Conservation (phyloP, 2,888 invertebrate genomes). For the Troglohyphantes excavatus region DNA sequence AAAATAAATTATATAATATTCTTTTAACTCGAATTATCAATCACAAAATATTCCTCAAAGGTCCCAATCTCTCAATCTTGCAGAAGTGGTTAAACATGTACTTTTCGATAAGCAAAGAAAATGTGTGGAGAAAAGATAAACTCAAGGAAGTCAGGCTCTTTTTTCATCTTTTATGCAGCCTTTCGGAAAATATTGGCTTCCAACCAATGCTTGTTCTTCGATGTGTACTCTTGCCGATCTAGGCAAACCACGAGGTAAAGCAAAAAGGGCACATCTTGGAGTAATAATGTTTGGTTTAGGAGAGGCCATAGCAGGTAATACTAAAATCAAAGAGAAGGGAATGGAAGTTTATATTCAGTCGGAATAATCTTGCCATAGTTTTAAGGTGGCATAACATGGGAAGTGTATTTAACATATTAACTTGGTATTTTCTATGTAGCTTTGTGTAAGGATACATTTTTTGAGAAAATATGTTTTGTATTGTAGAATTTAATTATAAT, state of each 20-base stretch:
- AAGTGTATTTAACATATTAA: too few relatives aligned
- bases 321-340: too few relatives aligned
- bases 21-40: too few relatives aligned
- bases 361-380: neutral
- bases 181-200: constrained; percentile 31
- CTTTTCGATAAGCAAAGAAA: constrained; percentile 23
- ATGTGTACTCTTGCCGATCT: constrained; percentile 34
- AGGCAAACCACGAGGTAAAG: constrained; percentile 31
- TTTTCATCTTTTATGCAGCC: constrained; percentile 15
- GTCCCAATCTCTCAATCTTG: neutral
- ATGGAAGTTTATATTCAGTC: neutral
- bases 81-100: neutral
- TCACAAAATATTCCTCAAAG: neutral
- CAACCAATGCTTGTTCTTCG: constrained; percentile 12
- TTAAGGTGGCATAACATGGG: too few relatives aligned
- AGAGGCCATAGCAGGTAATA: neutral
- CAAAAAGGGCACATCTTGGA: constrained; percentile 26
- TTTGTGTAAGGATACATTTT: too few relatives aligned
- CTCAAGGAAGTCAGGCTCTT: neutral
- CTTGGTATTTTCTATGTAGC: too few relatives aligned
- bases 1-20: too few relatives aligned
- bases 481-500: too few relatives aligned
- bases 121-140: constrained; percentile 37
- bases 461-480: too few relatives aligned
- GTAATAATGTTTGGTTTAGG: constrained; percentile 37